Conservation (phyloP, 2,797 vertebrate species). For the Tolypeutes matacus region DNA sequence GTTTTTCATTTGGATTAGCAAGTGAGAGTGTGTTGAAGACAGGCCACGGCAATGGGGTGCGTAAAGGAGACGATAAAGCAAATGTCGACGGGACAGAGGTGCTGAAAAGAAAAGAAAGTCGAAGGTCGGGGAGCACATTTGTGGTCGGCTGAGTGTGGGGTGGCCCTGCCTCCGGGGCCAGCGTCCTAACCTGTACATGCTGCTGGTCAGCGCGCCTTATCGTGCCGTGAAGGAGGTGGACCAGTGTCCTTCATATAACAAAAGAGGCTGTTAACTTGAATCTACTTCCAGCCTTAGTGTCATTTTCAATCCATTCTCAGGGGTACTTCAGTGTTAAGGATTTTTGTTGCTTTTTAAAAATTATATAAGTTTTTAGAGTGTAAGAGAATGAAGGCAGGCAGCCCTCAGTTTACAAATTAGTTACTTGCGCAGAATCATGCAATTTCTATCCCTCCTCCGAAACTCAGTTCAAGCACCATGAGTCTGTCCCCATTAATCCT, state of each 20-base stretch:
- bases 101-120: conserved; percentile 46
- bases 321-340: neutral
- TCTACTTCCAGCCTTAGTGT: conserved; percentile 34
- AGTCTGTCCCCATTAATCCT: neutral
- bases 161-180: conserved; percentile 16
- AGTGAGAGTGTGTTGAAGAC: neutral
- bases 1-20: conserved; percentile 53
- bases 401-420: neutral
- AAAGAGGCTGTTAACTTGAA: conserved; percentile 51
- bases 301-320: conserved; percentile 25
- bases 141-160: neutral
- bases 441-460: neutral
- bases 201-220: conserved; percentile 55
- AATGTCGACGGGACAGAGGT: neutral
- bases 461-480: neutral
- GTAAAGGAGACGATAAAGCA: neutral
- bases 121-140: conserved; percentile 55
- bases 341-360: neutral
- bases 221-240: neutral
- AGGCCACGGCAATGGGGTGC: neutral
- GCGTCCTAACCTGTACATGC: neutral
- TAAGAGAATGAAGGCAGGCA: neutral
- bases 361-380: neutral
- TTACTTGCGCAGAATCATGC: neutral
- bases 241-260: conserved; percentile 51